These are phyloP conservation scores for Lethocerus indicus DNA, from an alignment of 1,140 invertebrate species.

Conservation along the genomic window DNA sequence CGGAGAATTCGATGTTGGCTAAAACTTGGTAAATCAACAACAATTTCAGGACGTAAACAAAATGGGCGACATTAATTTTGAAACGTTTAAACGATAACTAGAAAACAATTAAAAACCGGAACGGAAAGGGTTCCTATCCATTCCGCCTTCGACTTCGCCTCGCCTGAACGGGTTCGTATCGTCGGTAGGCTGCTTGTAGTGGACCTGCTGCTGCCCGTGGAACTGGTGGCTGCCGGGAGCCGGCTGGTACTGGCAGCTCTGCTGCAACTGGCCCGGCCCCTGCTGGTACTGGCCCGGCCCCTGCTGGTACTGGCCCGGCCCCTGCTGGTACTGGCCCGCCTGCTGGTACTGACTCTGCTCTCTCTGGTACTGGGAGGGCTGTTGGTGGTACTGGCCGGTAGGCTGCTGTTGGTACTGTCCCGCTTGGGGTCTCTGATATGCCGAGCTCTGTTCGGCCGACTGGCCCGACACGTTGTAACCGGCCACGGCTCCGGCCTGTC, in stretches of 20 bases:
- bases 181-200: conserved; percentile 14
- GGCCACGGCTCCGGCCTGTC: too few species aligned
- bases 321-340: conserved; percentile 27
- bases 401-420: conserved; percentile 1
- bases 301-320: conserved; percentile 3
- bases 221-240: conserved; percentile 30
- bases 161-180: conserved; percentile 37
- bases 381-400: not conserved
- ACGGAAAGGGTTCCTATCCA: conserved; percentile 32
- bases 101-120: conserved; percentile 8
- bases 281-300: conserved; percentile 25
- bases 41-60: too few species aligned
- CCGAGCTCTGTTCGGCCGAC: not conserved
- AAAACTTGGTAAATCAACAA: too few species aligned
- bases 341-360: conserved; percentile 10
- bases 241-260: conserved; percentile 23
- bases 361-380: conserved; percentile 13
- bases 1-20: too few species aligned
- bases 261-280: conserved; percentile 22
- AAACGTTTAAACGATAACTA: too few species aligned
- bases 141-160: too few species aligned
- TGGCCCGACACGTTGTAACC: too few species aligned
- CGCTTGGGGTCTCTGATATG: not conserved
- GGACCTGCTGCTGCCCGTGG: conserved; percentile 18
- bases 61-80: too few species aligned